These are phyloP conservation scores for Euproctis similis DNA, from an alignment of 2,888 invertebrate species.

Conservation along the genomic window DNA sequence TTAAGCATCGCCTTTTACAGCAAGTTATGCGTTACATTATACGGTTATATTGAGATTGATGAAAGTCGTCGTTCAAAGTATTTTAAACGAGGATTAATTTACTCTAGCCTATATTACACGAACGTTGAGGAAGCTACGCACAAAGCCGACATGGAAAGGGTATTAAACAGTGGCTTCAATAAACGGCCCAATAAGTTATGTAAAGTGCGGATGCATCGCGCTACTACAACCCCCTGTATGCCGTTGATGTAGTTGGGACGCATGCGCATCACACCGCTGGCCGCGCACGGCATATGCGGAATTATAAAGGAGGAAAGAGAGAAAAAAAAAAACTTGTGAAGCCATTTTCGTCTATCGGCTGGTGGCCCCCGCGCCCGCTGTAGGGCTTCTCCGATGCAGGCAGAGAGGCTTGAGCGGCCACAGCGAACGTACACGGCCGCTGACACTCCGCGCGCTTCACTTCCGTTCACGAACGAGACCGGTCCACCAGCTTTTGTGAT, in stretches of 20 bases:
- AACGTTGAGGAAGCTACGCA: slow-evolving; percentile 53
- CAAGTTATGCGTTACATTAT: slow-evolving; percentile 10
- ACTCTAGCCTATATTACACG: slow-evolving; percentile 37
- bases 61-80: slow-evolving; percentile 42
- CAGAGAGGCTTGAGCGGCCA: slow-evolving; percentile 62
- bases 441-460: slow-evolving; percentile 10
- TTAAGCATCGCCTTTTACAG: slow-evolving; percentile 5
- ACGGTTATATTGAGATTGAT: slow-evolving; percentile 53
- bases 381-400: slow-evolving; percentile 54
- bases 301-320: slow-evolving; percentile 76
- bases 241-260: slow-evolving; percentile 47
- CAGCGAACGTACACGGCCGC: slow-evolving; percentile 41
- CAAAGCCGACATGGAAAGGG: slow-evolving; percentile 67
- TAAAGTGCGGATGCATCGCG: slow-evolving; percentile 73
- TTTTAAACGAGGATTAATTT: slow-evolving; percentile 61
- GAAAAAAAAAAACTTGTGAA: slow-evolving; percentile 76
- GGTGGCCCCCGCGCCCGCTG: slow-evolving; percentile 60
- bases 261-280: slow-evolving; percentile 69
- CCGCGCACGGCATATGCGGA: slow-evolving; percentile 73
- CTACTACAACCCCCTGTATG: slow-evolving; percentile 66
- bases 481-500: slow-evolving; percentile 45
- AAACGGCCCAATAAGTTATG: slow-evolving; percentile 73
- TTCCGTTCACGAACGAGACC: slow-evolving; percentile 30
- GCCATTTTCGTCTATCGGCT: slow-evolving; percentile 74
- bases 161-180: slow-evolving; percentile 71